Base-by-base conservation (phyloP, 2,888 invertebrate species). In the Yponomeuta plumbellus region DNA sequence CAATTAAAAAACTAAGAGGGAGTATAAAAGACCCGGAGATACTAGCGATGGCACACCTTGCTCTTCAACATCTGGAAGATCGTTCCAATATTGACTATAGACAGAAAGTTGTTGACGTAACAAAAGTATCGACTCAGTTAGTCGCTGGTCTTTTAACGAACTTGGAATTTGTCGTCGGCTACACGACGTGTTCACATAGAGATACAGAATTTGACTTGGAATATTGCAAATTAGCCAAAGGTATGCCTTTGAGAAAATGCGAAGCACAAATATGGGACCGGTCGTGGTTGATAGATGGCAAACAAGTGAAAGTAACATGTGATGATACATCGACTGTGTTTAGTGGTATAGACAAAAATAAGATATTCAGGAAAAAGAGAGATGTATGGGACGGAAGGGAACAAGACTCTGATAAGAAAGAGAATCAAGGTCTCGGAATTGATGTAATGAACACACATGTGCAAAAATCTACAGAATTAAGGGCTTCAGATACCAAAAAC, bases 131-230 rank as follows among this genome's bases (percentile, higher is more conserved):
- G 0, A 78, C 79, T 23, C 91, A 93, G 80, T 76, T 93, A 13
- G 92, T 94, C 6, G 81, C 92, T 64, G 94, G 94, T 21, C 73
- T 81, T 39, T 74, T 92, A 65, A 93, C 92, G 39, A 92, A 89
- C 75, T 92, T 95, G 61, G 90, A 92, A 70, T 92, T 93, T 65
- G 85, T 92, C 71, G 81, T 95, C 11, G 93, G 93, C 17, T 86
- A 90, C 59, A 93, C 93, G 2, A 85, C 86, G 67, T 94, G 94
- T 71, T 34, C 34, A 34, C 34, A 34, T 10, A 8, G 8, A 34
- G 34, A 34, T 34, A 0, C 8, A 34, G 34, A 74, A 79, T 70
- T 74, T 73, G 44, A 72, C 8, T 3, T 57, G 21, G 57, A 74
- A 26, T 71, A 70, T 65, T 88, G 89, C 70, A 73, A 80, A 68